These are phyloP conservation scores for Psilopsiagon aurifrons DNA, from an alignment of 2,113 vertebrate species.

Conservation along the genomic window DNA sequence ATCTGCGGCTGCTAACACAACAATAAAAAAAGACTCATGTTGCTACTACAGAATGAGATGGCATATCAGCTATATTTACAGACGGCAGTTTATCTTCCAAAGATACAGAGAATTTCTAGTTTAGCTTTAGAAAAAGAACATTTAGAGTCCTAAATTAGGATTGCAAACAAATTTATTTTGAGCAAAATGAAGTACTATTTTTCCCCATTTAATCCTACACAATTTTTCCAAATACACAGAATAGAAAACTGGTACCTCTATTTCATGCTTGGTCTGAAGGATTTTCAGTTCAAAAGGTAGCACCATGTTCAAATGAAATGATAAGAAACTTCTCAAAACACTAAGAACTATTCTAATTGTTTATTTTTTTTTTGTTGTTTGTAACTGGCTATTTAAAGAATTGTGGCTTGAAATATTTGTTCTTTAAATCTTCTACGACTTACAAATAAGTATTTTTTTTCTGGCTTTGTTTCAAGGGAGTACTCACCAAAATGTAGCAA, in stretches of 20 bases:
- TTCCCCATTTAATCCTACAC: neutral
- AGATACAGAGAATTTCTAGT: neutral
- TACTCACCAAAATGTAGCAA: neutral
- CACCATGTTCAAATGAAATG: neutral
- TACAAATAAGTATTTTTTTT: neutral
- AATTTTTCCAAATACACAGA: neutral
- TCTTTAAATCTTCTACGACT: neutral
- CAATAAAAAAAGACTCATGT: neutral
- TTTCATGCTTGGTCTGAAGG: neutral
- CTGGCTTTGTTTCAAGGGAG: neutral
- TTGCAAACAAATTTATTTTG: neutral
- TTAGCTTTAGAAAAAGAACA: neutral
- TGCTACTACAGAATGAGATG: neutral
- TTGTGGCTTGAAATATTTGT: neutral
- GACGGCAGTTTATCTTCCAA: neutral
- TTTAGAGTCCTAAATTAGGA: neutral
- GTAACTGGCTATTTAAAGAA: neutral
- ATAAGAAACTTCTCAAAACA: neutral
- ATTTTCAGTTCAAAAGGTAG: neutral
- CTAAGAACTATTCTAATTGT: neutral
- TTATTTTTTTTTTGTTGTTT: neutral
- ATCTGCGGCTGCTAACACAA: neutral
- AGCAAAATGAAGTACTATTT: neutral
- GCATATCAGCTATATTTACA: neutral
- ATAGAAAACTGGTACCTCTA: neutral